These are phyloP conservation scores for Cyaniris semiargus DNA, from an alignment of 2,888 invertebrate genomes.

Conservation along the genomic window DNA sequence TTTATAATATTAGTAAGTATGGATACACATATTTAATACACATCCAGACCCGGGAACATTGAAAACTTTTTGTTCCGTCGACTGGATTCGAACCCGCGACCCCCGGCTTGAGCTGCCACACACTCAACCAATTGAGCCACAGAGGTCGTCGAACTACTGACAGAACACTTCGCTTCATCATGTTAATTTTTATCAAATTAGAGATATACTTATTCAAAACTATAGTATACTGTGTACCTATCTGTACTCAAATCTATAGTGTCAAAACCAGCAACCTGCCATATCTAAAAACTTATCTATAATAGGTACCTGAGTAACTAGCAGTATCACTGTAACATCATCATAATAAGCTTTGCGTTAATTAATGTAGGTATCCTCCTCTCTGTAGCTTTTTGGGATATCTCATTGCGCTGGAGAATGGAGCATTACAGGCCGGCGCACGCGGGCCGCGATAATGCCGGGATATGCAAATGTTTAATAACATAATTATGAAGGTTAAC, in stretches of 20 bases:
- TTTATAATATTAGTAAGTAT: too few relatives aligned
- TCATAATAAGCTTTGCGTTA: background rate
- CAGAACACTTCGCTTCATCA: background rate
- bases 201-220: background rate
- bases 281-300: background rate
- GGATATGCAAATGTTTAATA: slow-evolving; percentile 54
- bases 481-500: slow-evolving; percentile 61
- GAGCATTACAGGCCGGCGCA: background rate
- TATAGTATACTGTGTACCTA: background rate
- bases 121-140: too few relatives aligned
- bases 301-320: background rate
- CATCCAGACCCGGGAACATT: too few relatives aligned
- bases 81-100: too few relatives aligned
- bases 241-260: background rate
- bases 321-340: background rate
- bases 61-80: too few relatives aligned
- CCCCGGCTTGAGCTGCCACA: too few relatives aligned
- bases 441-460: slow-evolving; percentile 41
- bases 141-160: too few relatives aligned
- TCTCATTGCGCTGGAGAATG: slow-evolving; percentile 8
- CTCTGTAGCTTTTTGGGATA: slow-evolving; percentile 8
- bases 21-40: too few relatives aligned
- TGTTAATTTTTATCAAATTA: background rate
- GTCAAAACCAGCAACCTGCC: background rate
- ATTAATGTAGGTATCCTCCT: slow-evolving; percentile 1